Evolutionary conservation across 2,797 vertebrate genomes (phyloP), one percentile per base, ranked within the genome.

Genomic region (Cyclura pinguis): DNA sequence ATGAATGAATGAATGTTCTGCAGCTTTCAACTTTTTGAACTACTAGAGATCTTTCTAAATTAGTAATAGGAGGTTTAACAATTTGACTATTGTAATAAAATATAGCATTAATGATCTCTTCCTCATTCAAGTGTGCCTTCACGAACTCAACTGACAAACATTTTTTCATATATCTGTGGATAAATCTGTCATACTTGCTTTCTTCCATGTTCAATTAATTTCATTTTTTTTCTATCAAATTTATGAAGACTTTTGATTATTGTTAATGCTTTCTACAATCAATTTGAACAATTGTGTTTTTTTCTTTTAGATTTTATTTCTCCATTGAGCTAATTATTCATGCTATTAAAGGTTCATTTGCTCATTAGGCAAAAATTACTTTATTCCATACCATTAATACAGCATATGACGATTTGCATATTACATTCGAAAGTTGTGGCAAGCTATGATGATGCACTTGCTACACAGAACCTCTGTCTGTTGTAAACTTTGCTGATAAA

Each of bases 261-360:
- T 27, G 16, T 18, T 62, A 35, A 13, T 12, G 27, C 88, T 14
- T 88, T 77, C 55, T n/a, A 92, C 0, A 32, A 47, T n/a, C 10
- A 85, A 24, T 8, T 13, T 32, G 73, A 91, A 91, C 4, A 35
- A 27, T 77, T 6, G 0, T 32, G 90, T 52, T 78, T 72, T 64
- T 90, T 89, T 72, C 35, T 38, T 14, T 20, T 73, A 6, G 77
- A 67, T 47, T 73, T 72, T 91, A 83, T 24, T 18, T 89, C 64
- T 91, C 22, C 16, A 24, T 87, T 8, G 3, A 13, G 22, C 92
- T 93, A 90, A 38, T 92, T 95, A 91, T 62, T 93, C 81, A 84
- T 80, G 64, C 52, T 91, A 52, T 82, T 57, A 77, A 4, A 52
- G 55, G 50, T 83, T 87, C 89, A 59, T 89, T 89, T 95, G 94